Conservation (phyloP, 2,113 vertebrate genomes). For the Tachuris rubrigastra region DNA sequence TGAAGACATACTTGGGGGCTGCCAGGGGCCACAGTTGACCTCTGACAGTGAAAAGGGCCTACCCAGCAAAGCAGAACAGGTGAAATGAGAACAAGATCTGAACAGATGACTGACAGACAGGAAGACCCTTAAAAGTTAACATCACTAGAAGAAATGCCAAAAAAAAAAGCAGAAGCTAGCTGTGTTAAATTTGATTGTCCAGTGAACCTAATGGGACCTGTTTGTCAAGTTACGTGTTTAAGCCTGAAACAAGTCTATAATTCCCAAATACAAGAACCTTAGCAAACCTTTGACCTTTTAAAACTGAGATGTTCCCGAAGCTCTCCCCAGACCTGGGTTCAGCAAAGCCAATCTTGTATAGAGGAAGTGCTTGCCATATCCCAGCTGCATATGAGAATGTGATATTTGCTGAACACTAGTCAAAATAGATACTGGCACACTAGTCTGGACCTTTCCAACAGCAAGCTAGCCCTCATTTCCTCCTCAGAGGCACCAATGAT, state of each 20-base stretch:
- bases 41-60: background rate
- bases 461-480: background rate
- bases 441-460: background rate
- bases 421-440: background rate
- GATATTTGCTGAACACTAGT: background rate
- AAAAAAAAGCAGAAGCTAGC: background rate
- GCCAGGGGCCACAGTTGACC: accelerated
- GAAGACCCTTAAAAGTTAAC: background rate
- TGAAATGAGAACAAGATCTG: background rate
- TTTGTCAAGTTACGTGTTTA: background rate
- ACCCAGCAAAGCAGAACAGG: background rate
- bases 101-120: background rate
- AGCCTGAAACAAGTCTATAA: background rate
- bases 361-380: background rate
- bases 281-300: background rate
- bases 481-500: background rate
- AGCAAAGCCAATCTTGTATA: background rate
- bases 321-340: background rate
- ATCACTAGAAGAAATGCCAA: background rate
- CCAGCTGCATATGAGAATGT: background rate
- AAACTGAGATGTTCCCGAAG: background rate
- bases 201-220: background rate
- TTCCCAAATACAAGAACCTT: background rate
- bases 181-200: background rate
- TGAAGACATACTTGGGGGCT: background rate